Conservation (phyloP, 2,797 vertebrate species). For the Scyliorhinus canicula region DNA sequence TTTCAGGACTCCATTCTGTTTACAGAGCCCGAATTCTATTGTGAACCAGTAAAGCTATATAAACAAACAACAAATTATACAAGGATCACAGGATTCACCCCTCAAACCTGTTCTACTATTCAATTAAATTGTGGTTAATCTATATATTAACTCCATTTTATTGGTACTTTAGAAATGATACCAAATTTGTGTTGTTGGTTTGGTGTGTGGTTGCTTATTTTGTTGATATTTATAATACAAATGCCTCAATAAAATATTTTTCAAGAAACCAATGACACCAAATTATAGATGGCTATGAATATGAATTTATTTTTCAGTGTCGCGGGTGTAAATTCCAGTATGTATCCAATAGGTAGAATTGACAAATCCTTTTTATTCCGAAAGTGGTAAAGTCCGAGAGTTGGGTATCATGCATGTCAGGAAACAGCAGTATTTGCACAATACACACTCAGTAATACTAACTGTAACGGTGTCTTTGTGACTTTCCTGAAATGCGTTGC, state of each 20-base stretch:
- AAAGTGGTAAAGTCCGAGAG: neutral
- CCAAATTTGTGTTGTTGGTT: too few species aligned
- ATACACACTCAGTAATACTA: neutral
- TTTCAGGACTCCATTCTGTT: constrained; percentile 66
- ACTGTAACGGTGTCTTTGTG: neutral
- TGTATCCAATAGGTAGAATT: too few species aligned
- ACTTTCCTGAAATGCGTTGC: neutral
- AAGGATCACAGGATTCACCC: neutral
- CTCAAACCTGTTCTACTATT: neutral
- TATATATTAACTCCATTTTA: neutral
- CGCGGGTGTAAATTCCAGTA: neutral
- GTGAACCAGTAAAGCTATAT: constrained; percentile 74
- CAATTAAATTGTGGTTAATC: neutral
- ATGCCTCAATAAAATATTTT: too few species aligned
- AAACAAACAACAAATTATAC: neutral
- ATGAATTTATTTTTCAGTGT: neutral
- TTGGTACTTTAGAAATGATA: neutral
- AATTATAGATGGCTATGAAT: neutral
- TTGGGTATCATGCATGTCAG: neutral
- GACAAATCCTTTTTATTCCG: neutral
- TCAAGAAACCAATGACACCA: too few species aligned
- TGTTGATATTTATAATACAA: too few species aligned
- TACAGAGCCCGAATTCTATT: constrained; percentile 74
- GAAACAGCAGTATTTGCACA: neutral
- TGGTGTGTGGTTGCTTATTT: too few species aligned